Evolutionary conservation across 2,113 vertebrate species (phyloP).

Genomic region (Trochalopteron elliotii): DNA sequence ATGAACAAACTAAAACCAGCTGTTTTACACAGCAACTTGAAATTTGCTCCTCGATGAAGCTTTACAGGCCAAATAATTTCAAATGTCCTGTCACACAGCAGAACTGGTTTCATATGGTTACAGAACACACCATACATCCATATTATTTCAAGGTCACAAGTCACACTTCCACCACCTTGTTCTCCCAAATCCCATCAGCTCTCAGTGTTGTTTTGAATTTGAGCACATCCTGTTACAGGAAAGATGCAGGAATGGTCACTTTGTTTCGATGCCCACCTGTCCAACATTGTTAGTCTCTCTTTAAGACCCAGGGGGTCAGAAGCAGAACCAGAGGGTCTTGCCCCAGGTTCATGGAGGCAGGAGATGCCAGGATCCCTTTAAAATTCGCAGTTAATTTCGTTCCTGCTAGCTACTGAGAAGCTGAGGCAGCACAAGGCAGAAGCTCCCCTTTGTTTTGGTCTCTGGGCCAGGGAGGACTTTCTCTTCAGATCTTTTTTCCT

Average conservation of each 20-base stretch:
- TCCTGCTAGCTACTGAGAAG: neutral
- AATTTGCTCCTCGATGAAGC: conserved; percentile 60
- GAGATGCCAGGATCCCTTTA: neutral
- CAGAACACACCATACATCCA: neutral
- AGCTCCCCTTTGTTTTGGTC: neutral
- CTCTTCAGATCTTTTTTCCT: neutral
- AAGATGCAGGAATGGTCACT: neutral
- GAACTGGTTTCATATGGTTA: neutral
- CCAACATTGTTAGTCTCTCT: neutral
- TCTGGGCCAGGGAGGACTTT: neutral
- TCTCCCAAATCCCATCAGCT: neutral
- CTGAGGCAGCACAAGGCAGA: neutral
- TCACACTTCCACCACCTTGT: neutral
- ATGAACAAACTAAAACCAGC: conserved; percentile 40
- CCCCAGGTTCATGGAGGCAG: neutral
- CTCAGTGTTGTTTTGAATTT: neutral
- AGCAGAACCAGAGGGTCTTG: neutral
- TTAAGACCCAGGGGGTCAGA: neutral
- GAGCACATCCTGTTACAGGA: neutral
- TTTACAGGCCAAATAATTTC: conserved; percentile 25
- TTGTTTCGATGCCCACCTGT: rapidly evolving
- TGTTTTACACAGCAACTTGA: conserved; percentile 58
- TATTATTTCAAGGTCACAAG: neutral
- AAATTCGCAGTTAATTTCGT: neutral
- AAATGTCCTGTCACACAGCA: neutral